Base-by-base conservation (phyloP, 2,113 vertebrate genomes). In the Vulpes ferrilata region DNA sequence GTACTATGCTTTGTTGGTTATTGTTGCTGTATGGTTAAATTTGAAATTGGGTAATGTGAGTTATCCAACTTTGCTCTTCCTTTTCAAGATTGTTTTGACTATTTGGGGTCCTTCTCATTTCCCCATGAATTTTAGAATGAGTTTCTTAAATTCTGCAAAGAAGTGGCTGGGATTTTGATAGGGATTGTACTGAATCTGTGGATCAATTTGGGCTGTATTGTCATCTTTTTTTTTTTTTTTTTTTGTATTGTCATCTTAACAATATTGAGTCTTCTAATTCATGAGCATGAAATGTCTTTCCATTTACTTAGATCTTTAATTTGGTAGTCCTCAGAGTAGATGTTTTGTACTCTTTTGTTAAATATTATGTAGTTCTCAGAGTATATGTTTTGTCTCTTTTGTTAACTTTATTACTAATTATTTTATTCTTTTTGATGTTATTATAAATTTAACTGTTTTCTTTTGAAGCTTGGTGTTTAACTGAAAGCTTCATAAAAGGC, bases 61-160 rank as follows among this genome's bases (percentile, higher is more conserved):
- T 95, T 20, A 86, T 93, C 2, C 30, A 93, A 95, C 3, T 80
- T 67, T 71, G 38, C 57, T 67, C 17, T 94, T 73, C 19, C 62
- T 93, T 96, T 90, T 82, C 35, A 94, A 87, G 48, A 73, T 71
- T 55, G 25, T 78, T 96, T 91, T 93, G 15, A 27, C 16, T 97
- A 88, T 95, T 67, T 48, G 55, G 35, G 8, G 27, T 69, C 71
- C 17, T n/a, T 90, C 87, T 16, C 7, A 87, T 94, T 86, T 90
- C 30, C 65, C 85, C 53, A 82, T 82, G 43, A 89, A 85, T 92
- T 95, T 88, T 86, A 86, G 53, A 20, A 86, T 95, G 27, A 85
- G 12, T 35, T 85, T 94, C 32, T 88, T 62, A 96, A 97, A 81
- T 97, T 93, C 20, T 53, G 59, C 82, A 51, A 89, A 97, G 38